Evolutionary conservation across 2,113 vertebrate genomes (phyloP), one percentile per base, ranked within the genome.

Genomic region (Tyto alba): DNA sequence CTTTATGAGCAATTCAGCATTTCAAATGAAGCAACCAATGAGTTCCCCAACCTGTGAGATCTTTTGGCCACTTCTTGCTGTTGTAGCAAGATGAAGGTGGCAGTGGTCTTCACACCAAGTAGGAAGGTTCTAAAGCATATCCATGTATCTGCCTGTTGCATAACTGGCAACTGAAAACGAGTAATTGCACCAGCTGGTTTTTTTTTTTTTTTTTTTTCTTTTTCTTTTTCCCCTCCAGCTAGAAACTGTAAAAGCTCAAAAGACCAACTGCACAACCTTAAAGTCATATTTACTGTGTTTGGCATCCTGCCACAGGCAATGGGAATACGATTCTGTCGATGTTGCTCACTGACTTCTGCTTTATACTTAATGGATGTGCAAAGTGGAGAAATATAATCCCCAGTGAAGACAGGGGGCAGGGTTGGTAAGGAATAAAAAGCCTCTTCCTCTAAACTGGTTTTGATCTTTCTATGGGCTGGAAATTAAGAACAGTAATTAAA

Each of bases 401-500:
- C 14, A 10, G 68, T 43, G 69, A 92, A 81, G 95, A 71, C 53
- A 67, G 90, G 64, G 68, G 78, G 59, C 68, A 87, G 87, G 74
- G 64, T 23, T 57, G 48, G 52, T 38, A 60, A 77, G 87, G 83
- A 80, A 48, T 56, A 75, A 80, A 94, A 87, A 57, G 21, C 30
- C 40, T 81, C 64, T 80, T 63, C 86, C 64, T 91, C 59, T 68
- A n/a, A 85, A 59, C 71, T 64, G 69, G 55, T 80, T 96, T 90
- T 94, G 59, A 93, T 94, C 74, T 85, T 90, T 72, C 78, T 48
- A 57, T 40, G 43, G 85, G 64, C 55, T 94, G 74, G 30, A 84
- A 85, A 85, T 73, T 78, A 90, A 63, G 87, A 81, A 48, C 43
- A 73, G 69, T 81, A 88, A 90, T 94, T 93, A 90, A 90, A 85